These are phyloP conservation scores for Dinomys branickii DNA, from an alignment of 2,113 vertebrate genomes.

Conservation along the genomic window DNA sequence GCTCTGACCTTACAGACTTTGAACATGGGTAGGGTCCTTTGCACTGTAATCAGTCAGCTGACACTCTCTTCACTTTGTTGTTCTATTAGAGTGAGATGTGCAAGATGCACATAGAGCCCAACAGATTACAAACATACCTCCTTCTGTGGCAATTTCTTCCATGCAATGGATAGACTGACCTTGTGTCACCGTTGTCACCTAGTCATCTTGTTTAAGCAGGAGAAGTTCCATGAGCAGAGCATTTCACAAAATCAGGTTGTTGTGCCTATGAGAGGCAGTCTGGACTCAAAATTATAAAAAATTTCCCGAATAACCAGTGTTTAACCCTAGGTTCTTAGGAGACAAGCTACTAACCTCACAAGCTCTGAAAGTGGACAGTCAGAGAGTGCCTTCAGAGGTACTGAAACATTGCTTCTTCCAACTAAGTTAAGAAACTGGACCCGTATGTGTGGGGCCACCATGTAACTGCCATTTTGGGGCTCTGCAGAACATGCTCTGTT, in stretches of 20 bases:
- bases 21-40: not conserved
- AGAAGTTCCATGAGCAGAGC: not conserved
- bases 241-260: not conserved
- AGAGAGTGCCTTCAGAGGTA: not conserved
- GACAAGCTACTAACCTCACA: not conserved
- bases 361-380: not conserved
- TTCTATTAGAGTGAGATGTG: not conserved
- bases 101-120: not conserved
- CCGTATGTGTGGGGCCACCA: not conserved
- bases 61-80: not conserved
- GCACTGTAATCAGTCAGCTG: not conserved
- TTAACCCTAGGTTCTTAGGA: not conserved
- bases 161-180: not conserved
- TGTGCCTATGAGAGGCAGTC: not conserved
- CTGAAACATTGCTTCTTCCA: not conserved
- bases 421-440: not conserved
- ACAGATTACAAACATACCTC: not conserved
- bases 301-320: not conserved
- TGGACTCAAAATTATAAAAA: not conserved
- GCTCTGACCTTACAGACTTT: not conserved
- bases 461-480: not conserved
- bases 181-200: not conserved
- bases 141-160: not conserved
- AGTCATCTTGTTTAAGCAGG: not conserved
- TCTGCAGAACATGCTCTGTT: not conserved